Evolutionary conservation across 2,888 invertebrate species (phyloP).

Genomic region (Margaritifera margaritifera): DNA sequence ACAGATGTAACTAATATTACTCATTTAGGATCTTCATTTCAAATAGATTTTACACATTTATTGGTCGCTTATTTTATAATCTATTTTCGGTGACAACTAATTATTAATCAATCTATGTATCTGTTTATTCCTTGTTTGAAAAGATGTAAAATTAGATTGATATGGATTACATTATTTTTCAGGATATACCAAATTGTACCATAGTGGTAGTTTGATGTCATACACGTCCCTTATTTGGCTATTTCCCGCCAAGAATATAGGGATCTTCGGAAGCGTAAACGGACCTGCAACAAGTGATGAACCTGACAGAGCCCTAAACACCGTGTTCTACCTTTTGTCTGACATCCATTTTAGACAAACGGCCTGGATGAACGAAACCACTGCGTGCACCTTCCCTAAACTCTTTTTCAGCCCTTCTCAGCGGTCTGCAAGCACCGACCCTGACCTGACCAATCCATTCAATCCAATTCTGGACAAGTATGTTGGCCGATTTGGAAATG

Average conservation of each 20-base stretch:
- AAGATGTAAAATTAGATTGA: too few relatives aligned
- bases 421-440: background rate
- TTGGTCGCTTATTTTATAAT: too few relatives aligned
- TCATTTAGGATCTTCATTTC: too few relatives aligned
- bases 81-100: too few relatives aligned
- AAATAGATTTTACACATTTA: too few relatives aligned
- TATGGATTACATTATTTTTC: too few relatives aligned
- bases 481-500: constrained; percentile 18
- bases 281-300: constrained; percentile 18
- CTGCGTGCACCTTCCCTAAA: constrained; percentile 41
- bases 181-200: constrained; percentile 20
- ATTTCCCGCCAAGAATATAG: constrained; percentile 24
- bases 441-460: constrained; percentile 6
- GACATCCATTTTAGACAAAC: constrained; percentile 35
- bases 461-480: constrained; percentile 13
- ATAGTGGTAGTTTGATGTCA: constrained; percentile 31
- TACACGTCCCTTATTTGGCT: constrained; percentile 32
- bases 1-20: too few relatives aligned
- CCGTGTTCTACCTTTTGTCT: constrained; percentile 25
- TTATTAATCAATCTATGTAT: too few relatives aligned
- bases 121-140: too few relatives aligned
- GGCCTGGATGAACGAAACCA: constrained; percentile 47
- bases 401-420: constrained; percentile 13
- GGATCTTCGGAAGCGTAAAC: constrained; percentile 29
- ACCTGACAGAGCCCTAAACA: background rate